Evolutionary conservation across 2,888 invertebrate species (phyloP).

Genomic region (Bombylius discolor): DNA sequence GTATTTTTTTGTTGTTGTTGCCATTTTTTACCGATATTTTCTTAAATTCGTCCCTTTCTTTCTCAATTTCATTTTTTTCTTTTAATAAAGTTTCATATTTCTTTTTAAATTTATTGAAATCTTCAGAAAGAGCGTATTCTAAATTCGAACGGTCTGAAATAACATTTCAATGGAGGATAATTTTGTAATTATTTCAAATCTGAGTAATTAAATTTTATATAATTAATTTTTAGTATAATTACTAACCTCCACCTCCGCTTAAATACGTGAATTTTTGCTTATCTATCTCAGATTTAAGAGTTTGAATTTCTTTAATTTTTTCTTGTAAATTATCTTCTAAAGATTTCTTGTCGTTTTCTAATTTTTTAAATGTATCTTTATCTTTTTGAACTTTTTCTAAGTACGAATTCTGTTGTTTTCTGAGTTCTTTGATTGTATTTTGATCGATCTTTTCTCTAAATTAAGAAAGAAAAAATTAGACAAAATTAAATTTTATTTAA

Average conservation of each 20-base stretch:
- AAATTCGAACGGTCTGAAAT: too few species aligned
- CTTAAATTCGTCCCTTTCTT: slow-evolving; percentile 6
- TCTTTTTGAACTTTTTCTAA: slow-evolving; percentile 1
- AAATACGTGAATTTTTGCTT: slow-evolving; percentile 3
- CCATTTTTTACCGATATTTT: slow-evolving; percentile 1
- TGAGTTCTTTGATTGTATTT: slow-evolving; percentile 1
- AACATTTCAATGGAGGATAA: too few species aligned
- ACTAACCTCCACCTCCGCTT: slow-evolving; percentile 1
- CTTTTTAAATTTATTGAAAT: too few species aligned
- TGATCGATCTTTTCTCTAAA: neutral
- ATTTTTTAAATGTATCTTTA: slow-evolving; percentile 1
- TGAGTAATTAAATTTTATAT: too few species aligned
- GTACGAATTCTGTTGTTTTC: slow-evolving; percentile 3
- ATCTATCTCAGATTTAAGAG: slow-evolving; percentile 6
- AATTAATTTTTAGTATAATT: too few species aligned
- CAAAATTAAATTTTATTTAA: too few species aligned
- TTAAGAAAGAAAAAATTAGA: too few species aligned
- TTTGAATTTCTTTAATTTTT: slow-evolving; percentile 1
- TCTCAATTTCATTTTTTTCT: slow-evolving; percentile 7
- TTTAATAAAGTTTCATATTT: neutral
- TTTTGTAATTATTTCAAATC: too few species aligned
- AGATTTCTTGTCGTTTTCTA: slow-evolving; percentile 5
- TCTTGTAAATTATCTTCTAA: slow-evolving; percentile 5
- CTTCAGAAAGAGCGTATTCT: too few species aligned
- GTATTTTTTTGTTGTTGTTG: neutral